phyloP scores from a whole-genome alignment of 2,113 vertebrate genomes.

The Atractosteus spatula region DNA sequence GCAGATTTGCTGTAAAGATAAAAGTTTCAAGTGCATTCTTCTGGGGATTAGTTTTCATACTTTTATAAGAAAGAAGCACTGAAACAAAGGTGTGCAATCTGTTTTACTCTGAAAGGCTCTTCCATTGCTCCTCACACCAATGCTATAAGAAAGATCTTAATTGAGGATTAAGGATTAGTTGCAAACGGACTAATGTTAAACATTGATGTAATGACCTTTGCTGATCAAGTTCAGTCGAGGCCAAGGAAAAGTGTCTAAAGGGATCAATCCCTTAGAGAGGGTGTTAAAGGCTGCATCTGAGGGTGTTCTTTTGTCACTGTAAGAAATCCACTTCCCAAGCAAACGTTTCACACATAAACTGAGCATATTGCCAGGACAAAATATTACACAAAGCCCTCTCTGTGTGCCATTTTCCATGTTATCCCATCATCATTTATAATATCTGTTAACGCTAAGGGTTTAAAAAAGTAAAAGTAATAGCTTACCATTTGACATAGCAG shows the following conservation, averaged over 20 bases:
- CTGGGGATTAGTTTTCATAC: constrained; percentile 36
- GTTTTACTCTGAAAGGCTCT: constrained; percentile 11
- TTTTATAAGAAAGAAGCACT: constrained; percentile 14
- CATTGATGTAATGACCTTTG: constrained; percentile 31
- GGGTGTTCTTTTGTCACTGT: not conserved
- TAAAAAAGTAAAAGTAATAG: too few species aligned
- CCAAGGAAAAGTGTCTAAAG: constrained; percentile 28
- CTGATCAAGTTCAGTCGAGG: constrained; percentile 30
- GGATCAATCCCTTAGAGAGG: constrained; percentile 22
- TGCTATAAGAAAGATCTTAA: constrained; percentile 15
- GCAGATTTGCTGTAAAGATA: constrained; percentile 39
- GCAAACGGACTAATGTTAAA: constrained; percentile 31
- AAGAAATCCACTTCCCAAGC: not conserved
- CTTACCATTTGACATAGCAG: too few species aligned
- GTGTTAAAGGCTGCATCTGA: not conserved
- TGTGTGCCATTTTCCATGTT: too few species aligned
- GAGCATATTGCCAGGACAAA: too few species aligned
- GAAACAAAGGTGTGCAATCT: constrained; percentile 33
- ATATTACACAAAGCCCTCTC: too few species aligned
- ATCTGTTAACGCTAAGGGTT: too few species aligned
- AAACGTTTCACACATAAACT: too few species aligned
- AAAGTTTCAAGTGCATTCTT: constrained; percentile 24
- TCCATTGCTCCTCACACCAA: constrained; percentile 20
- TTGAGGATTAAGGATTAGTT: constrained; percentile 32
- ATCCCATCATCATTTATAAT: too few species aligned